Evolutionary conservation across 2,113 vertebrate genomes (phyloP), one percentile per base, ranked within the genome.

Genomic region (Halichoeres trimaculatus): DNA sequence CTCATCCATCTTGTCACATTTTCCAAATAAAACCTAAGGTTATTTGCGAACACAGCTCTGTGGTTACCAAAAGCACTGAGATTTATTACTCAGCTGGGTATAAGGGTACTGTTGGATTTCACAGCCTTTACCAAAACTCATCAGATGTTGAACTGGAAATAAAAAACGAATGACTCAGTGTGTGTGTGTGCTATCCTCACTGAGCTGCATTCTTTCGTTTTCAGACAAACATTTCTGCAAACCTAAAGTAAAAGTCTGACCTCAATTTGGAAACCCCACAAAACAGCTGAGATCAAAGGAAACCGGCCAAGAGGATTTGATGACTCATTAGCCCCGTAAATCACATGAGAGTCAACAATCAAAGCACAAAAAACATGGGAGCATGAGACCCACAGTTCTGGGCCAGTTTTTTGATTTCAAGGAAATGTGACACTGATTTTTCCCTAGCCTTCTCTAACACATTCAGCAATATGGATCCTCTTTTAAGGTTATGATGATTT

Each of bases 251-350:
- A 3, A 41, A 10, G 20, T 53, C 47, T 5, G 1, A 41, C 17
- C 26, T 34, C 47, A 35, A 59, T 38, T 17, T 22, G 20, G 9
- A 53, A 34, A 19, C 1, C 11, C 6, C 2, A n/a, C n/a, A 55
- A 0, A 24, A 23, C n/a, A 34, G 24, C 22, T 64, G 17, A 55
- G 55, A 65, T 53, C 0, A 56, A 56, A 55, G 73, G 68, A 80
- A 65, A 58, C 47, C 45, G 14, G 30, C 20, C 19, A 34, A 60
- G 24, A 58, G 53, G 48, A 74, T 70, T 57, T 53, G 30, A 16
- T 60, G 72, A 80, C 34, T 65, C 20, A 69, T 55, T 24, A 47
- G 8, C 10, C 30, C 10, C 43, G 23, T 13, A 20, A 24, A 5
- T 70, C 48, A 60, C 30, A 47, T 26, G 50, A 74, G 20, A 34